Conservation (phyloP, 2,888 invertebrate species). For the Periphyllus acericola region DNA sequence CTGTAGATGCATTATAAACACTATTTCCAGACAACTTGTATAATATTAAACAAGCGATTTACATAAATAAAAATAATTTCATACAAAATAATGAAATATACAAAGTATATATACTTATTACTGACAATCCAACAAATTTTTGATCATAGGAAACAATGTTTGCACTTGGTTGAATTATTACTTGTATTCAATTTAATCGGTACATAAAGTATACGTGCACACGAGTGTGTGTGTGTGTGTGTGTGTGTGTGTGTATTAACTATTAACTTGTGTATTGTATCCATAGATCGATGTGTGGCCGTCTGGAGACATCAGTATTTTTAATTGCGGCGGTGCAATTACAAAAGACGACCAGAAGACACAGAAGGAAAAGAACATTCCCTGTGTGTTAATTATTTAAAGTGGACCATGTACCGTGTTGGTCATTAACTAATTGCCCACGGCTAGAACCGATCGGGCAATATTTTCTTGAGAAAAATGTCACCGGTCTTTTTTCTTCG, state of each 20-base stretch:
- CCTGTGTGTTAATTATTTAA: slow-evolving; percentile 58
- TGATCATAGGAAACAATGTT: too few species aligned
- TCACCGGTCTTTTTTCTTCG: slow-evolving; percentile 35
- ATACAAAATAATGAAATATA: too few species aligned
- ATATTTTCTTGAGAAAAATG: slow-evolving; percentile 60
- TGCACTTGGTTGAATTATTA: too few species aligned
- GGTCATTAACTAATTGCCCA: slow-evolving; percentile 57
- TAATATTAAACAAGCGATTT: too few species aligned
- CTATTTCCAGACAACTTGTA: too few species aligned
- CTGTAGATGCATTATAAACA: too few species aligned
- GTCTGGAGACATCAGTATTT: slow-evolving; percentile 38
- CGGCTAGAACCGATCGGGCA: slow-evolving; percentile 30
- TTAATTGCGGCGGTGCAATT: slow-evolving; percentile 53
- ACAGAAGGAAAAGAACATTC: slow-evolving; percentile 33
- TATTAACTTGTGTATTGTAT: slow-evolving; percentile 12
- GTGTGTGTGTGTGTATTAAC: background rate
- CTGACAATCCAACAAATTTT: too few species aligned
- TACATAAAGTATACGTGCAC: background rate
- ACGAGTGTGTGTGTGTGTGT: background rate
- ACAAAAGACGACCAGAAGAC: slow-evolving; percentile 36
- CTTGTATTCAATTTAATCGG: background rate
- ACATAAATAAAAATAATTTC: too few species aligned
- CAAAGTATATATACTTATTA: too few species aligned
- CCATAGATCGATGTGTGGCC: slow-evolving; percentile 29
- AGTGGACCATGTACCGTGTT: slow-evolving; percentile 47